A percentile compares a stretch with the other conserved stretches of the same genome.
Evolutionary conservation across 2,113 vertebrate genomes (phyloP).

Genomic region (Pantherophis guttatus): DNA sequence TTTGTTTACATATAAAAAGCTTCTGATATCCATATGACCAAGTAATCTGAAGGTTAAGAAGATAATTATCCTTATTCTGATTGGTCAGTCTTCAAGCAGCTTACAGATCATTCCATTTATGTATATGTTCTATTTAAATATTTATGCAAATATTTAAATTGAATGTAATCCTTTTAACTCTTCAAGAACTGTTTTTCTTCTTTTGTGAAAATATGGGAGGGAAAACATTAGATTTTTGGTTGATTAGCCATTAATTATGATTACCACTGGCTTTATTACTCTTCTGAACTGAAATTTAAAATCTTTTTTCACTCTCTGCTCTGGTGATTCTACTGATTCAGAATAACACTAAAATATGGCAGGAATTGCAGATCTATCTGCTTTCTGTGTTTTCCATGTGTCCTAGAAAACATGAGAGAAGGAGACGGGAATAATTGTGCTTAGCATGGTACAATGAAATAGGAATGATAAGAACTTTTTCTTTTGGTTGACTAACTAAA

Average conservation of each 20-base stretch:
- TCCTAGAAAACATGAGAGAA: neutral
- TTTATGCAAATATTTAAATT: neutral
- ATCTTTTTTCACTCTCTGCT: neutral
- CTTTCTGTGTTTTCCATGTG: neutral
- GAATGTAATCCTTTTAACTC: neutral
- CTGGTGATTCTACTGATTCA: neutral
- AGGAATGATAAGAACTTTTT: neutral
- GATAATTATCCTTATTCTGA: neutral
- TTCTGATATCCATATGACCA: neutral
- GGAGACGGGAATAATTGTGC: neutral
- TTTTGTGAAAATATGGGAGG: neutral
- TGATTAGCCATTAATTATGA: neutral
- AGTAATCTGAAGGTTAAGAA: neutral
- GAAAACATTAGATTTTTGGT: neutral
- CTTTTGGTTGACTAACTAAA: neutral
- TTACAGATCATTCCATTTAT: neutral
- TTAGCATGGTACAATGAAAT: neutral
- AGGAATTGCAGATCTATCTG: neutral
- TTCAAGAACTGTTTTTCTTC: neutral
- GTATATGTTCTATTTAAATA: neutral
- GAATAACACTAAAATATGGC: neutral
- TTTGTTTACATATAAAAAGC: neutral
- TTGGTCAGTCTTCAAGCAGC: neutral
- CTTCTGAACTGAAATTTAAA: neutral
- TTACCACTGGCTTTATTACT: neutral